Base-by-base conservation (phyloP, 1,140 invertebrate genomes). In the Aphaenogaster ashmeadi region DNA sequence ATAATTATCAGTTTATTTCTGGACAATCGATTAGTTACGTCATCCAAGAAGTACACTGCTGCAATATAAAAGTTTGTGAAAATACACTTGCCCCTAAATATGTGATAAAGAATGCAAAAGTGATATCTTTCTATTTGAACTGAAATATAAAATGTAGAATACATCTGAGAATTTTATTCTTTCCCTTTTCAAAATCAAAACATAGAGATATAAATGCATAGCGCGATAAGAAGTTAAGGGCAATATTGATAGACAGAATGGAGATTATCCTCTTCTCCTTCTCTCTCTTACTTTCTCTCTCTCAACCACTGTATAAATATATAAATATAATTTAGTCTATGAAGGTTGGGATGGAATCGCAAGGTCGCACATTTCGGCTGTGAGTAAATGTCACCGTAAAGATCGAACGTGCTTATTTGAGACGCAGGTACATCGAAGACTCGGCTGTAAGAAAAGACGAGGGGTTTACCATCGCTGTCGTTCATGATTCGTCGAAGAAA, bases 181-280 rank as follows among this genome's bases (percentile, higher is more conserved):
- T 15, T 13, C 36, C 9, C 3, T 2, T 78, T n/a, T n/a, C 5
- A 11, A 9, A 75, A 15, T 13, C 2, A 44, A n/a, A 78, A 47
- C 18, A n/a, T 60, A 62, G 18, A 78, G 2, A 56, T 75, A 56
- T 78, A 78, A 62, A 62, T 62, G 75, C 27, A 62, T 47, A 47
- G 15, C 38, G 27, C 6, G 75, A 64, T 15, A 47, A 47, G 0
- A 47, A 64, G 41, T 21, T 44, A 33, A n/a, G 4, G 6, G 3
- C 0, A 18, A 64, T 2, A 18, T 78, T 27, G 2, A 0, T 11
- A 44, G 0, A 11, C 6, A 47, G 9, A n/a, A 58, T 47, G 8
- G 36, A 18, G 13, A 54, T 18, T 15, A 21, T 3, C 5, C 21
- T 38, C n/a, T 27, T 66, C 1, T 52, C 44, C 9, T 6, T 47